phyloP scores from a whole-genome alignment of 2,888 invertebrate genomes.

The Idaea biselata region DNA sequence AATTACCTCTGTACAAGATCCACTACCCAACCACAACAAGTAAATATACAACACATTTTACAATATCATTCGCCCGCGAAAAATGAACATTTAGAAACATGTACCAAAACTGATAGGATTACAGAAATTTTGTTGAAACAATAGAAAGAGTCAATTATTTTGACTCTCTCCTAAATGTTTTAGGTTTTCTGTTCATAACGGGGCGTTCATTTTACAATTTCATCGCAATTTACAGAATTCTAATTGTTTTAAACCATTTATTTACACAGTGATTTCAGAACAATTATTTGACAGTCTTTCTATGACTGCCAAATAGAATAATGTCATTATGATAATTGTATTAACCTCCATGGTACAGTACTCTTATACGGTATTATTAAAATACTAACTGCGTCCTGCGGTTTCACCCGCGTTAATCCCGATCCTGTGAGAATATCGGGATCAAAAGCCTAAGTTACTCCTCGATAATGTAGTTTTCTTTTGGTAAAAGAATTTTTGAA shows the following conservation, averaged over 20 bases:
- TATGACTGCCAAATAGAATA: background rate
- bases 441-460: too few species aligned
- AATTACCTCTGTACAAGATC: slow-evolving; percentile 62
- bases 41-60: slow-evolving; percentile 68
- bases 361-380: too few species aligned
- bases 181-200: slow-evolving; percentile 19
- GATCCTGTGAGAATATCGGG: too few species aligned
- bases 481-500: too few species aligned
- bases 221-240: slow-evolving; percentile 1
- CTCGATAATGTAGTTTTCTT: too few species aligned
- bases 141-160: slow-evolving; percentile 18
- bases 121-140: slow-evolving; percentile 4
- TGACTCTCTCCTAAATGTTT: slow-evolving; percentile 20
- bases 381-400: too few species aligned
- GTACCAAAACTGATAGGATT: slow-evolving; percentile 15
- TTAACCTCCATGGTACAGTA: background rate
- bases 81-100: slow-evolving; percentile 8
- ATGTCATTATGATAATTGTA: background rate
- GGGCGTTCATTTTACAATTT: slow-evolving; percentile 20
- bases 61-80: slow-evolving; percentile 15
- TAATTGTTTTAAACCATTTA: background rate
- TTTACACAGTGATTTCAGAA: slow-evolving; percentile 19
- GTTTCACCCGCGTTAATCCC: too few species aligned
- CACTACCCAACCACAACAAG: slow-evolving; percentile 61
- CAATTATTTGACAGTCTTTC: slow-evolving; percentile 9